phyloP scores from a whole-genome alignment of 2,113 vertebrate genomes.

The Halcyon malimbica region DNA sequence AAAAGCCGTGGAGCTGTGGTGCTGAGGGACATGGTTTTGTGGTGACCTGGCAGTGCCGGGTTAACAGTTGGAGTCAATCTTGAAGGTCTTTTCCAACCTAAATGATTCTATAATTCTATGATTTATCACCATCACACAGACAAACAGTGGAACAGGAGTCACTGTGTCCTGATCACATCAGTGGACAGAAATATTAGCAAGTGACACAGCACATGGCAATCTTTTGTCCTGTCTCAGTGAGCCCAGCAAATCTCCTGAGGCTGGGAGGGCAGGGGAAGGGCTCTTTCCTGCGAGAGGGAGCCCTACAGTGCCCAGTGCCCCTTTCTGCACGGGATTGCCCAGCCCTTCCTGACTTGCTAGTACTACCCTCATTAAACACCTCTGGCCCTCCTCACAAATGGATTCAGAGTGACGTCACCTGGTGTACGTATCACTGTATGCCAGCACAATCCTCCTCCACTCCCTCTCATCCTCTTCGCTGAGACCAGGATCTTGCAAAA shows the following conservation, averaged over 20 bases:
- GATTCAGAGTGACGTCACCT: neutral
- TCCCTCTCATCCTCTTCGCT: neutral
- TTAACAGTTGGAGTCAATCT: neutral
- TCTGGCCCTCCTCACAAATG: neutral
- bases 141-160: neutral
- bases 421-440: fast-evolving
- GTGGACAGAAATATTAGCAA: neutral
- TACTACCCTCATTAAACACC: neutral
- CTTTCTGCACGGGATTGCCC: neutral
- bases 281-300: fast-evolving
- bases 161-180: neutral
- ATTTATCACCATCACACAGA: neutral
- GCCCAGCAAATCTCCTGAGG: neutral
- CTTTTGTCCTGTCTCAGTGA: neutral
- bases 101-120: neutral
- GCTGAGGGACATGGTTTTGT: neutral
- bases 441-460: fast-evolving
- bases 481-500: neutral
- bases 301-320: fast-evolving
- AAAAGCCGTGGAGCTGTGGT: neutral
- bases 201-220: neutral
- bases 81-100: neutral
- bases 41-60: neutral
- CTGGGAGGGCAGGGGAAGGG: neutral
- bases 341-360: neutral